Percentiles rank a stretch among this genome's conserved stretches.
phyloP scores from a whole-genome alignment of 2,797 vertebrate genomes.

The Gambelia wislizenii region DNA sequence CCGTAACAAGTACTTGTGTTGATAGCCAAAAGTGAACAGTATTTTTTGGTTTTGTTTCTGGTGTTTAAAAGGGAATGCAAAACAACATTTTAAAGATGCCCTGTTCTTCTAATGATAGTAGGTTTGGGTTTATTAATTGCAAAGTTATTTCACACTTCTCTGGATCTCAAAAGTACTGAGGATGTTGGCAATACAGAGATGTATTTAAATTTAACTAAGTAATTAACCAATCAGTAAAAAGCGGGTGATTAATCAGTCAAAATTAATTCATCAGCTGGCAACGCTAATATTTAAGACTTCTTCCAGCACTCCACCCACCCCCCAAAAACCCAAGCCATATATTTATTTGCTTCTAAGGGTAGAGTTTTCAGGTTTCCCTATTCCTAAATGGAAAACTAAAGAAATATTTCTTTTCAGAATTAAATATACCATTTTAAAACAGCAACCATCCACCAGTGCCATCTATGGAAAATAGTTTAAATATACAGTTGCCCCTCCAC shows the following conservation, averaged over 20 bases:
- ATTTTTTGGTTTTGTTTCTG: background rate
- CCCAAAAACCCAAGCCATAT: too few species aligned
- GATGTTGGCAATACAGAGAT: background rate
- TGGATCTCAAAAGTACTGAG: background rate
- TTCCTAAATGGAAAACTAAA: background rate
- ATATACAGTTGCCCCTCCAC: too few species aligned
- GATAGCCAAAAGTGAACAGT: background rate
- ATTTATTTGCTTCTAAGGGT: background rate
- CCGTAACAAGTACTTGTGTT: background rate
- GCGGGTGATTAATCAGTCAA: background rate
- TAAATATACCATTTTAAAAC: background rate
- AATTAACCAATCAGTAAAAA: background rate
- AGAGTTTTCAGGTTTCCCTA: background rate
- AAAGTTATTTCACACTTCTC: background rate
- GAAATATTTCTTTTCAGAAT: background rate
- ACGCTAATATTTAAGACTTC: background rate
- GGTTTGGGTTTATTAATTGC: background rate
- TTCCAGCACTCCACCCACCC: background rate
- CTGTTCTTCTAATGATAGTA: background rate
- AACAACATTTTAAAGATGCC: background rate
- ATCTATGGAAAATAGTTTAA: background rate
- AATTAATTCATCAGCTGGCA: background rate
- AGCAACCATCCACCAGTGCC: background rate
- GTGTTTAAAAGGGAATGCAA: background rate
- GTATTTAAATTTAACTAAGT: background rate